Percentiles rank a stretch among this genome's conserved stretches.
Evolutionary conservation across 2,888 invertebrate species (phyloP).

Genomic region (Sminthurinus aureus): DNA sequence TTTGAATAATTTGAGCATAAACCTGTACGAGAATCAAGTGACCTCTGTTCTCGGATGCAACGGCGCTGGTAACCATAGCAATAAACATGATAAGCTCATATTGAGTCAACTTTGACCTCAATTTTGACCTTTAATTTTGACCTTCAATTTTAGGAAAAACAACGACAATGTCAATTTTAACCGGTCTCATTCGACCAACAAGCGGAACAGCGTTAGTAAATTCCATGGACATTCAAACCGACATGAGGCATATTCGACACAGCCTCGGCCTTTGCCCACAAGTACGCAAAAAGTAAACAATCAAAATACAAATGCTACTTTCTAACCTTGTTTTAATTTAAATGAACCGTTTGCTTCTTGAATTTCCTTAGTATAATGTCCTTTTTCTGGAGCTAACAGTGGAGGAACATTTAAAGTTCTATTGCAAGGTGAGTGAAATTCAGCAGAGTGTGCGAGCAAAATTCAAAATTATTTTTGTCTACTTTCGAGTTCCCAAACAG

Average conservation of each 20-base stretch:
- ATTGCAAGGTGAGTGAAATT: constrained; percentile 70
- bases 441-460: neutral
- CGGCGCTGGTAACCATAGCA: constrained; percentile 71
- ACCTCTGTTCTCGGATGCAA: constrained; percentile 89
- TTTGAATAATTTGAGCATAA: constrained; percentile 74
- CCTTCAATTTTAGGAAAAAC: constrained; percentile 70
- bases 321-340: no score
- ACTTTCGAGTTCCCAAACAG: neutral
- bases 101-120: neutral
- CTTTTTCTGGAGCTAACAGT: constrained; percentile 84
- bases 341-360: no score
- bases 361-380: no score
- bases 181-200: constrained; percentile 74
- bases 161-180: constrained; percentile 77
- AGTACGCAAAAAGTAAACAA: no score
- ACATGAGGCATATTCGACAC: constrained; percentile 73
- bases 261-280: constrained; percentile 91
- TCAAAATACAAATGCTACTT: no score
- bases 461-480: neutral
- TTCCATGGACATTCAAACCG: constrained; percentile 73
- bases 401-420: constrained; percentile 81
- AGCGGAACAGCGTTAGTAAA: constrained; percentile 76
- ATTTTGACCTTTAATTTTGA: neutral
- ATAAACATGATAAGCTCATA: neutral
- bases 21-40: constrained; percentile 82